These are phyloP conservation scores for Ataeniobius toweri DNA, from an alignment of 2,797 vertebrate genomes.

Conservation along the genomic window DNA sequence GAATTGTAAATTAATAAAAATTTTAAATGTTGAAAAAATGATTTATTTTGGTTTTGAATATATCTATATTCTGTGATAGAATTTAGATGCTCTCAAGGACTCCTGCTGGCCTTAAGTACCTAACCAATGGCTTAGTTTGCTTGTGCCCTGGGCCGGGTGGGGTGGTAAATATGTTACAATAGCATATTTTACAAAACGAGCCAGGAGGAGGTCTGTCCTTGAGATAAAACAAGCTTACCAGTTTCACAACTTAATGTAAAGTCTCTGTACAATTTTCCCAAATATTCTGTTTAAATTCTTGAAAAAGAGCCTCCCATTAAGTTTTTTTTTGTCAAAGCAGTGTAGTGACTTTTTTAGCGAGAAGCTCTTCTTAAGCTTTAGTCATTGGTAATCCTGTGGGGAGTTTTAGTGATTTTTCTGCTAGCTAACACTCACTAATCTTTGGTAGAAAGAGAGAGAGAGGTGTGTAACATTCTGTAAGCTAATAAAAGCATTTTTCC, in stretches of 20 bases:
- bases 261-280: neutral
- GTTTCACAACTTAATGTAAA: neutral
- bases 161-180: neutral
- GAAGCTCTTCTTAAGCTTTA: too few relatives aligned
- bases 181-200: neutral
- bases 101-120: too few relatives aligned
- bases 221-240: too few relatives aligned
- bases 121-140: too few relatives aligned
- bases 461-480: neutral
- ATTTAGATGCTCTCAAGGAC: too few relatives aligned
- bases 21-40: too few relatives aligned
- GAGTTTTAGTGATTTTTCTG: conserved; percentile 6
- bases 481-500: too few relatives aligned
- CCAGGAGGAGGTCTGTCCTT: too few relatives aligned
- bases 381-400: neutral
- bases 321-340: neutral
- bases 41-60: too few relatives aligned
- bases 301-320: neutral
- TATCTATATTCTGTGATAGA: too few relatives aligned
- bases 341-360: neutral
- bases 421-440: neutral
- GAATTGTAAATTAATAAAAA: too few relatives aligned
- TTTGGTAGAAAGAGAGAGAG: neutral
- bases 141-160: too few relatives aligned
- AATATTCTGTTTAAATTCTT: neutral